These are phyloP conservation scores for Mallotus villosus DNA, from an alignment of 2,797 vertebrate species.

Conservation along the genomic window DNA sequence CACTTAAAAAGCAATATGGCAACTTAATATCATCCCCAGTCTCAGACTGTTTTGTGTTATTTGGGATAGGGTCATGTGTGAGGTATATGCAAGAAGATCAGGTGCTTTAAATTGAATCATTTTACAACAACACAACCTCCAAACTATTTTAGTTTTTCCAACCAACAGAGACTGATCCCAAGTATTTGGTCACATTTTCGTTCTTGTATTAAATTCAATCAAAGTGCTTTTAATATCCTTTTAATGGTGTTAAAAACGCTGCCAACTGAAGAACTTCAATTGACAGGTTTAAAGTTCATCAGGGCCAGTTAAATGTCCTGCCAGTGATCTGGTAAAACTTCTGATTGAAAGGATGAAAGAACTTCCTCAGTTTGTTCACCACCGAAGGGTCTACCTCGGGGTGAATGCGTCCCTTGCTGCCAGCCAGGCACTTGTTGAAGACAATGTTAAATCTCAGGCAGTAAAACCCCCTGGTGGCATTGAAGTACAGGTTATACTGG, in stretches of 20 bases:
- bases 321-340: constrained; percentile 98
- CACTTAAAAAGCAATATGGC: constrained; percentile 36
- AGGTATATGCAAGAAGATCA: constrained; percentile 36
- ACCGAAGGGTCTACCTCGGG: constrained; percentile 89
- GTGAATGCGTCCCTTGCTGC: constrained; percentile 95
- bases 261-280: constrained; percentile 24
- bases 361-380: constrained; percentile 89
- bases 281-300: constrained; percentile 64
- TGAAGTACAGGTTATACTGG: constrained; percentile 95
- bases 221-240: constrained; percentile 81
- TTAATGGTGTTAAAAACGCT: constrained; percentile 33
- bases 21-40: constrained; percentile 36
- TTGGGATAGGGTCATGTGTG: constrained; percentile 26
- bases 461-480: constrained; percentile 94
- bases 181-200: constrained; percentile 87
- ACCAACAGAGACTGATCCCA: constrained; percentile 43
- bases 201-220: constrained; percentile 71
- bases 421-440: constrained; percentile 97
- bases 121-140: constrained; percentile 41
- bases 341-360: constrained; percentile 98
- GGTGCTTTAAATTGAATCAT: constrained; percentile 40
- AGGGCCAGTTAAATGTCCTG: constrained; percentile 94
- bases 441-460: constrained; percentile 94
- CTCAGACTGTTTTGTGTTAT: constrained; percentile 18
- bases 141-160: constrained; percentile 26